Evolutionary conservation across 1,140 invertebrate species (phyloP).

Genomic region (Rhizoglyphus robini): DNA sequence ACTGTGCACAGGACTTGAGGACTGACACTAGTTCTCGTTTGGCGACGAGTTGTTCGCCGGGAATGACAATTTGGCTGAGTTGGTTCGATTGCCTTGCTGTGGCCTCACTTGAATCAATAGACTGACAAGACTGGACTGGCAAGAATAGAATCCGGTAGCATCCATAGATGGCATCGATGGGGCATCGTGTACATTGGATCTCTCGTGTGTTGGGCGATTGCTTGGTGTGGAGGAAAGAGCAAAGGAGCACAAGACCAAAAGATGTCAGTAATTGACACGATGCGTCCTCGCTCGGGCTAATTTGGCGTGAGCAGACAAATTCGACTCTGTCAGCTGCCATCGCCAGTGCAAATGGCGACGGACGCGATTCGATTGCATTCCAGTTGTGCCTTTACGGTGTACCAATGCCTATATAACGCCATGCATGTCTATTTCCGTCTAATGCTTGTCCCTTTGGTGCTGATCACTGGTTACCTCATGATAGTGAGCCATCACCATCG

Average conservation of each 20-base stretch:
- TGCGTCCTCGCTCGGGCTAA: not conserved
- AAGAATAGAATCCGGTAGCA: not conserved
- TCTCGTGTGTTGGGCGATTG: not conserved
- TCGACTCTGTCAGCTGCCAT: conserved; percentile 10
- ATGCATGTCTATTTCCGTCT: not conserved
- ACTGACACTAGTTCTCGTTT: too few species aligned
- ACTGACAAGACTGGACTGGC: not conserved
- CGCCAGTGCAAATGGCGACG: not conserved
- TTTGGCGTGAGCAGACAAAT: conserved; percentile 12
- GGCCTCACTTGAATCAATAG: not conserved
- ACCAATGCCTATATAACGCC: not conserved
- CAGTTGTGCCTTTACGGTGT: not conserved
- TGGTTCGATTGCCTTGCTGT: too few species aligned
- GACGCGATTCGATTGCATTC: conserved; percentile 1
- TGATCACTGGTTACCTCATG: conserved; percentile 8
- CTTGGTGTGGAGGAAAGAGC: not conserved
- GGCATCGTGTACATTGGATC: not conserved
- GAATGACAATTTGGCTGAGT: too few species aligned
- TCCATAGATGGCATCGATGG: not conserved
- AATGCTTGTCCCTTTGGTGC: not conserved
- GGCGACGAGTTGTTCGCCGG: too few species aligned
- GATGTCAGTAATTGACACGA: conserved; percentile 9
- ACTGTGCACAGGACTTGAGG: too few species aligned
- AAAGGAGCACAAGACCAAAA: not conserved
- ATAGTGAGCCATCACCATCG: not conserved